Base-by-base conservation (phyloP, 2,888 invertebrate genomes). In the Callinectes sapidus region DNA sequence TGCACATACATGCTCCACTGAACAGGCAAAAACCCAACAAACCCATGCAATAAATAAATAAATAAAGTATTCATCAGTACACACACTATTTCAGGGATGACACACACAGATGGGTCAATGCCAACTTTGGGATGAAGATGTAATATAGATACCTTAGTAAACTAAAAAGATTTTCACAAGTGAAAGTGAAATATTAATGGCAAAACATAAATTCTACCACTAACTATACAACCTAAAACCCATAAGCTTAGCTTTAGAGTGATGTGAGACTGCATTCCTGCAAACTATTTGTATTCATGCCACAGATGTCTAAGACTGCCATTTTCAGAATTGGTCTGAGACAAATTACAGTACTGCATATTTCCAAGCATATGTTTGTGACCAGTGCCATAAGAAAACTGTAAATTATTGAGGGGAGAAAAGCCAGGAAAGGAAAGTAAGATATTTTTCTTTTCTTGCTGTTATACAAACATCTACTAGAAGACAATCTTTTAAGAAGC, bases 401-500 rank as follows among this genome's bases (percentile, higher is more conserved):
- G 39, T 39, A 66, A 89, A 88, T 28, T 32, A 88, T 23, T 28
- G n/a, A 61, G 14, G 28, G 39, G 23, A 71, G 39, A 66, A 66
- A 66, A 89, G 42, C 88, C 39, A 61, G 55, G 61, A 88, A 88
- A 28, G 54, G 55, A 61, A 88, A 88, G 42, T 35, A 48, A 88
- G 55, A 87, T n/a, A 39, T 35, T 48, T 54, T 23, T 48, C 87
- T 48, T 89, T 92, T 61, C 85, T 85, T 85, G 89, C 86, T 89
- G 66, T 92, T 92, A 89, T 89, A 92, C 42, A 81, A 90, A 91
- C 89, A 93, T 81, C 91, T 87, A 93, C 92, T 81, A 90, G 92
- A 88, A 89, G 87, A 92, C 92, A 93, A 90, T 93, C 92, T 88
- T 77, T 90, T 42, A 90, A 28, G 77, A 91, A 91, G 89, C 92